These are phyloP conservation scores for Perdita meconis DNA, from an alignment of 2,888 invertebrate species.

Conservation along the genomic window DNA sequence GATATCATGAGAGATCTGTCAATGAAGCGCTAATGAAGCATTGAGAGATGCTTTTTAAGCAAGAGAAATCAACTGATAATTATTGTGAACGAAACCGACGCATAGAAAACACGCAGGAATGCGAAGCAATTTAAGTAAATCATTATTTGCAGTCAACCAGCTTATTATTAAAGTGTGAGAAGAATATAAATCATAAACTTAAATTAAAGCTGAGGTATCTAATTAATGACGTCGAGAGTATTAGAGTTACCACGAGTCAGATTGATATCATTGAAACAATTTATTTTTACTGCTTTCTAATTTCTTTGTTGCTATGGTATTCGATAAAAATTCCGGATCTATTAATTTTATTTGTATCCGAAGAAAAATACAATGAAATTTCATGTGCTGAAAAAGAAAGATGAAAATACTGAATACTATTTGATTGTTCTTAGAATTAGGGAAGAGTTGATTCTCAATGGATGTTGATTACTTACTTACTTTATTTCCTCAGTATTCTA, in stretches of 20 bases:
- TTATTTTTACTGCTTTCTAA: neutral
- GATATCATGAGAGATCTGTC: neutral
- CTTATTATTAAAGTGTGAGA: neutral
- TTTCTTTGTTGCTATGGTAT: neutral
- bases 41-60: conserved; percentile 5
- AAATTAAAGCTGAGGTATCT: neutral
- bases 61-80: conserved; percentile 19
- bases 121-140: neutral
- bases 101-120: conserved; percentile 1
- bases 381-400: too few relatives aligned
- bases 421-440: too few relatives aligned
- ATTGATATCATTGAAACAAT: neutral
- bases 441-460: too few relatives aligned
- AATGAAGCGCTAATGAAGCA: conserved; percentile 5
- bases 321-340: neutral
- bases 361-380: neutral
- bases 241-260: neutral
- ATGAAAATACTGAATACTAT: too few relatives aligned
- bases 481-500: too few relatives aligned
- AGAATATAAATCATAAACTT: neutral
- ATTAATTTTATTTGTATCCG: neutral
- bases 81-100: neutral
- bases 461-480: too few relatives aligned
- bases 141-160: neutral
- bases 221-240: neutral